A percentile compares a stretch with the other conserved stretches of the same genome.
Evolutionary conservation across 2,113 vertebrate genomes (phyloP).

Genomic region (Neoarius graeffei): DNA sequence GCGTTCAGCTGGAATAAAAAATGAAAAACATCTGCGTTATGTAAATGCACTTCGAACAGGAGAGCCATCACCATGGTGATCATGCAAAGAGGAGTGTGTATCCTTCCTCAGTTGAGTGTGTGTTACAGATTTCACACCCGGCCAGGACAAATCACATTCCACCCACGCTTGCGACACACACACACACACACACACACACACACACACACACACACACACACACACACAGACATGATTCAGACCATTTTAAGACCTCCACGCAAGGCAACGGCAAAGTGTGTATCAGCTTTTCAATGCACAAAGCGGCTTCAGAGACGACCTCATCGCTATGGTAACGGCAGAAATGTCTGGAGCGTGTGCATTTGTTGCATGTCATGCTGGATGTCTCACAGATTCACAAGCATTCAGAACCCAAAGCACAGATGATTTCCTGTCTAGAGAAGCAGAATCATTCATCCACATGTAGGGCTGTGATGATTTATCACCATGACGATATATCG

Average conservation of each 20-base stretch:
- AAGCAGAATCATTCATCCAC: not conserved
- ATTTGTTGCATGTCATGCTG: conserved; percentile 25
- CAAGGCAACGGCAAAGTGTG: conserved; percentile 14
- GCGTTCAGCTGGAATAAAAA: conserved; percentile 16
- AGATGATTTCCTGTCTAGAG: conserved; percentile 1
- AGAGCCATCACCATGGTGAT: conserved; percentile 53
- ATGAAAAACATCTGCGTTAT: conserved; percentile 46
- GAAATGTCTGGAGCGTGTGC: conserved; percentile 31
- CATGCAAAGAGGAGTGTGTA: conserved; percentile 31
- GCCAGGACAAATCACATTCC: conserved; percentile 52
- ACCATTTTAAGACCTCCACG: not conserved
- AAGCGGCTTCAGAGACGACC: conserved; percentile 35
- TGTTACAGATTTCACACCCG: conserved; percentile 49
- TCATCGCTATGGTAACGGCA: conserved; percentile 54
- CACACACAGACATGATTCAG: conserved; percentile 18
- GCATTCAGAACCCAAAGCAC: not conserved
- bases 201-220: conserved; percentile 1
- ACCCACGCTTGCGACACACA: conserved; percentile 35
- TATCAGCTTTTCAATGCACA: conserved; percentile 42
- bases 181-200: too few species aligned
- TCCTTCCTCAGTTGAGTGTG: conserved; percentile 40
- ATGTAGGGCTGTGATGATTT: not conserved
- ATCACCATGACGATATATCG: not conserved
- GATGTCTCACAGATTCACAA: conserved; percentile 31
- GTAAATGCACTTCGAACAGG: conserved; percentile 49